These are phyloP conservation scores for Amia ocellicauda DNA, from an alignment of 2,113 vertebrate species.

Conservation along the genomic window DNA sequence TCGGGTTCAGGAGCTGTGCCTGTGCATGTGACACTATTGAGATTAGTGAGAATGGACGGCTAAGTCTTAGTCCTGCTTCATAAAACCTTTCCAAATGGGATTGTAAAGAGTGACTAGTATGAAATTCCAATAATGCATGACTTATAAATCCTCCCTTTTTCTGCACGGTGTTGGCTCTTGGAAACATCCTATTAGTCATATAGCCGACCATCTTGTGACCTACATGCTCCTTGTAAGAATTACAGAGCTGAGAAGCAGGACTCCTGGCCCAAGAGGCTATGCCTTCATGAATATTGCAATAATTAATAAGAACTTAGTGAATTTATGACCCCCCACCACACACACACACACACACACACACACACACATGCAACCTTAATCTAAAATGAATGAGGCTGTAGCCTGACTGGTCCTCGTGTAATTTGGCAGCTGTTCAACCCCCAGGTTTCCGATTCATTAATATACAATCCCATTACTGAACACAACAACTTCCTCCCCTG, in stretches of 20 bases:
- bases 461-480: too few relatives aligned
- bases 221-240: neutral
- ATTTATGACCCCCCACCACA: too few relatives aligned
- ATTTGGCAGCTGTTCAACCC: too few relatives aligned
- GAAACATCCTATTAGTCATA: neutral
- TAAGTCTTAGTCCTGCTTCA: neutral
- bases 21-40: neutral
- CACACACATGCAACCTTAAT: too few relatives aligned
- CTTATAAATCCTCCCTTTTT: neutral
- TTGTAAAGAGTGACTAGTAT: neutral
- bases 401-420: too few relatives aligned
- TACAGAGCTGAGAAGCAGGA: neutral
- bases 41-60: neutral
- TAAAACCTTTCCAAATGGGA: constrained; percentile 5
- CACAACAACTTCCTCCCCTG: too few relatives aligned
- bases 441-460: too few relatives aligned
- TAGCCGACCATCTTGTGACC: neutral
- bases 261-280: constrained; percentile 1
- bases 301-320: neutral
- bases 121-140: neutral
- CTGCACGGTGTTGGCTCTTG: neutral
- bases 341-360: too few relatives aligned
- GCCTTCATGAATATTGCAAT: constrained; percentile 1
- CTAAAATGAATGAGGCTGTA: too few relatives aligned
- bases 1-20: too few relatives aligned